Conservation (phyloP, 2,113 vertebrate genomes). For the Camelus dromedarius region DNA sequence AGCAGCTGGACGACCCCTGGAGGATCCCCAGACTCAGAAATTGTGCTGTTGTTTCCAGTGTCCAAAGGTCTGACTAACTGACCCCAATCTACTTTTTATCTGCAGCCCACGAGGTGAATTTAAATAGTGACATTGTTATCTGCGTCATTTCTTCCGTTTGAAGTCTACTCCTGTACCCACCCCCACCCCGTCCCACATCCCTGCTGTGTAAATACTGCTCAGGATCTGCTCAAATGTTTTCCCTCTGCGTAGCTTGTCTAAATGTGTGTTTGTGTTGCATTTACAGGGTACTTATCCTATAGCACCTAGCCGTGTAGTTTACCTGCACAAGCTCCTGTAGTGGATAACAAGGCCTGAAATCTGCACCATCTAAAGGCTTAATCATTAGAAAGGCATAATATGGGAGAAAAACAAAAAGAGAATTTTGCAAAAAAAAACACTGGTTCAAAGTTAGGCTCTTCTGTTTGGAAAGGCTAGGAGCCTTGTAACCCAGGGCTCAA, state of each 20-base stretch:
- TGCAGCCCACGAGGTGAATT: neutral
- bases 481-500: neutral
- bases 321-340: neutral
- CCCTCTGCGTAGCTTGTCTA: rapidly evolving
- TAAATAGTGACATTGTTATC: too few species aligned
- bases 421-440: neutral
- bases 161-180: neutral
- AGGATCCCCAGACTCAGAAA: rapidly evolving
- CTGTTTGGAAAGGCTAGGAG: neutral
- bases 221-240: neutral
- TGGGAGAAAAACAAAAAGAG: neutral
- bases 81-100: neutral
- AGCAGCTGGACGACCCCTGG: too few species aligned
- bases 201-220: neutral
- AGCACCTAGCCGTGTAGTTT: neutral
- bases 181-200: rapidly evolving
- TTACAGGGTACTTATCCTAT: neutral
- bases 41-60: neutral
- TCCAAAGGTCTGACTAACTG: neutral
- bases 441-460: neutral
- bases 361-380: neutral
- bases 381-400: neutral
- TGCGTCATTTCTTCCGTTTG: neutral
- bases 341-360: neutral
- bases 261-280: neutral